Conservation (phyloP, 2,888 invertebrate species). For the Acleris literana region DNA sequence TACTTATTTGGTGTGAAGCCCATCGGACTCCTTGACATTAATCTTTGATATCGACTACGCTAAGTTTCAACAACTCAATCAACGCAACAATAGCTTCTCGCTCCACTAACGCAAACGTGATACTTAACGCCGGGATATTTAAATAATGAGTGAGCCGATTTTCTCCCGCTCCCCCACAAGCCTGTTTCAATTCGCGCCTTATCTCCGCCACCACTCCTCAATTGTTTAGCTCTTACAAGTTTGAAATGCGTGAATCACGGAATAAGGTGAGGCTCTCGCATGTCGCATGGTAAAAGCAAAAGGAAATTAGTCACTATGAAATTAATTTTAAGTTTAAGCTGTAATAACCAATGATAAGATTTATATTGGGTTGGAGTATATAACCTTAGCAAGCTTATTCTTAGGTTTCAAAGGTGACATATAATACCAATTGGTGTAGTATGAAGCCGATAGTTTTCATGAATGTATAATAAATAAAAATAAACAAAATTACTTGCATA, state of each 20-base stretch:
- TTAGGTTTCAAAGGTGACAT: too few species aligned
- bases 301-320: too few species aligned
- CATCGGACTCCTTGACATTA: too few species aligned
- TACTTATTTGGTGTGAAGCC: too few species aligned
- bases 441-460: too few species aligned
- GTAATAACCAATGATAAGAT: too few species aligned
- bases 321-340: too few species aligned
- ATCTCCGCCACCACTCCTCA: slow-evolving; percentile 72
- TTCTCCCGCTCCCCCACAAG: slow-evolving; percentile 50
- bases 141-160: slow-evolving; percentile 68
- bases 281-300: not conserved
- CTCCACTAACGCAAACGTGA: slow-evolving; percentile 67
- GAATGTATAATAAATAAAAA: too few species aligned
- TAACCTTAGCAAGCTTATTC: too few species aligned
- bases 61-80: slow-evolving; percentile 63
- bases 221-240: slow-evolving; percentile 49
- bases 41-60: slow-evolving; percentile 5
- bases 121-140: slow-evolving; percentile 78
- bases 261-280: slow-evolving; percentile 31
- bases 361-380: too few species aligned
- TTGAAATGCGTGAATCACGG: slow-evolving; percentile 45
- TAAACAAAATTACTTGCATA: too few species aligned
- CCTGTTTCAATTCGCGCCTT: slow-evolving; percentile 67
- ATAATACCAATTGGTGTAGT: too few species aligned
- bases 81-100: slow-evolving; percentile 70